Percentiles rank a stretch among this genome's conserved stretches.
phyloP scores from a whole-genome alignment of 2,797 vertebrate genomes.

The Agapornis canus region DNA sequence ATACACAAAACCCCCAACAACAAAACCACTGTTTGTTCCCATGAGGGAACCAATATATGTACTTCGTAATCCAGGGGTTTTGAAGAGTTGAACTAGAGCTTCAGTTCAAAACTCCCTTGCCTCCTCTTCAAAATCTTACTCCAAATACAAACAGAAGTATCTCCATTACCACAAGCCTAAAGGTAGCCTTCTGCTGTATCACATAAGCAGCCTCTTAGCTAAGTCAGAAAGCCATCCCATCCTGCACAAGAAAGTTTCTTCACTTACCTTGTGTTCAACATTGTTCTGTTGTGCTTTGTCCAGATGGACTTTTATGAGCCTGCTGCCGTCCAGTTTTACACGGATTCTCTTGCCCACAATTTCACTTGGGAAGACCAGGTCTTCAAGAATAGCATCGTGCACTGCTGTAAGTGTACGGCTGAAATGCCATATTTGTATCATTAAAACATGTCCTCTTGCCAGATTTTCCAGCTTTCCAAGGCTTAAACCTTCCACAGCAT shows the following conservation, averaged over 20 bases:
- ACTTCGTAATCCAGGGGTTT: background rate
- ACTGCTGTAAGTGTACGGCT: slow-evolving; percentile 95
- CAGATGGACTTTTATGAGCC: slow-evolving; percentile 97
- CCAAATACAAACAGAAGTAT: background rate
- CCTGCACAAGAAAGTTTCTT: background rate
- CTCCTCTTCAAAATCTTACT: background rate
- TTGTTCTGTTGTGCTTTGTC: slow-evolving; percentile 99
- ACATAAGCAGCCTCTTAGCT: background rate
- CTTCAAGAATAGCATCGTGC: slow-evolving; percentile 96
- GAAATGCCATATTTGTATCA: background rate
- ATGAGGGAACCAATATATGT: background rate
- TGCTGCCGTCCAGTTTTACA: slow-evolving; percentile 94
- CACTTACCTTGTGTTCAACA: slow-evolving; percentile 94
- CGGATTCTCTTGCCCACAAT: slow-evolving; percentile 98
- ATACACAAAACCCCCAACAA: background rate
- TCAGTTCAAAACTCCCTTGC: background rate
- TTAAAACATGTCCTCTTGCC: background rate
- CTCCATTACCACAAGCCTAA: background rate
- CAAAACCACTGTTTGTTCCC: background rate
- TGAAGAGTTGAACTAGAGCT: background rate
- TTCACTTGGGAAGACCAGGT: slow-evolving; percentile 96
- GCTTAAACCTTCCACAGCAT: background rate
- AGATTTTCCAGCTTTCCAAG: background rate
- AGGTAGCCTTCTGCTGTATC: background rate
- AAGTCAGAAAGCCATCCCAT: background rate